Evolutionary conservation across 1,140 invertebrate species (phyloP).

Genomic region (Drosophila takahashii): DNA sequence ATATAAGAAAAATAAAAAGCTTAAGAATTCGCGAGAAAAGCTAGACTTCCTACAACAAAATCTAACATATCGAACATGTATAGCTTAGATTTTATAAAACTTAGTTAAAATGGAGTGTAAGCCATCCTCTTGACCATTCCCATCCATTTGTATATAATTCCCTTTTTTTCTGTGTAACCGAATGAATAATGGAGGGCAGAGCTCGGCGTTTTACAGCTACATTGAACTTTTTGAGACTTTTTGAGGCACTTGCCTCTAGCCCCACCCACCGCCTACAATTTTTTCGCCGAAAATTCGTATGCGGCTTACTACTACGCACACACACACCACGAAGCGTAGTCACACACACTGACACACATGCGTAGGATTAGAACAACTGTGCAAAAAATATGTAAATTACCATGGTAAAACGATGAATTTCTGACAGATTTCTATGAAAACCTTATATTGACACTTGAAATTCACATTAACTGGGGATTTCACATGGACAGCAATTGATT

Average conservation of each 20-base stretch:
- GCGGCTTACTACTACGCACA: constrained; percentile 79
- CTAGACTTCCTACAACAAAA: no score
- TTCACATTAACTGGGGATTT: constrained; percentile 53
- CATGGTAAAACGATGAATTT: constrained; percentile 62
- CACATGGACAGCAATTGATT: constrained; percentile 66
- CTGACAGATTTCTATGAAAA: constrained; percentile 40
- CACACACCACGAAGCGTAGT: constrained; percentile 48
- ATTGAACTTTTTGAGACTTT: constrained; percentile 75
- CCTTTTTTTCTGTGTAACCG: constrained; percentile 27
- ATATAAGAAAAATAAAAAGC: no score
- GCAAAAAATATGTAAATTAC: constrained; percentile 74
- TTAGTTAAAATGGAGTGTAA: no score
- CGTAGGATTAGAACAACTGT: constrained; percentile 67
- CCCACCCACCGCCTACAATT: constrained; percentile 50
- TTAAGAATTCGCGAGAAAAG: no score
- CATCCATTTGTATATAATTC: background rate
- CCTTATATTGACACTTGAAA: constrained; percentile 40
- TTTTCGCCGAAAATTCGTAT: constrained; percentile 46
- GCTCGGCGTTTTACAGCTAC: constrained; percentile 65
- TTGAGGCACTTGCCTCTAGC: constrained; percentile 54
- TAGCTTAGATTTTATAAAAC: no score
- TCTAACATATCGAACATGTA: no score
- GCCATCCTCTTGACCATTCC: background rate
- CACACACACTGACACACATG: constrained; percentile 27
- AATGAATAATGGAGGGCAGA: constrained; percentile 58